A percentile compares a stretch with the other conserved stretches of the same genome.
phyloP scores from a whole-genome alignment of 2,113 vertebrate genomes.

The Apodemus speciosus region DNA sequence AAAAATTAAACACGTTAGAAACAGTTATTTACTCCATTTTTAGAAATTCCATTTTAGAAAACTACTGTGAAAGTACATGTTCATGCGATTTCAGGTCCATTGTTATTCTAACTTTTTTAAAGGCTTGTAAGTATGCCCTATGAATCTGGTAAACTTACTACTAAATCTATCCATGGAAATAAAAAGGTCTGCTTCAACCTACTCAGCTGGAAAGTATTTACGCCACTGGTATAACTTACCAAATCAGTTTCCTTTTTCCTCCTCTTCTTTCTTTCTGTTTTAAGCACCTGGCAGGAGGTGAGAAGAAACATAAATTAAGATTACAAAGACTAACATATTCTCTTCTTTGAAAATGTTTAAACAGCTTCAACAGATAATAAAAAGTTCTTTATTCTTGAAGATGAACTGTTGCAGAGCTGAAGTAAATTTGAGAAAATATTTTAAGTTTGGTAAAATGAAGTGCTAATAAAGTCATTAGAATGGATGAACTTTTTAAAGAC shows the following conservation, averaged over 20 bases:
- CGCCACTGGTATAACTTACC: conserved; percentile 86
- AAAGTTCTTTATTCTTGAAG: conserved; percentile 39
- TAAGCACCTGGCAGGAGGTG: conserved; percentile 84
- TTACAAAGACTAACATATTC: conserved; percentile 40
- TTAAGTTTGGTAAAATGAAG: neutral
- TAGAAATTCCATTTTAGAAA: conserved; percentile 47
- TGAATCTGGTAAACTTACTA: neutral
- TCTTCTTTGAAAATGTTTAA: conserved; percentile 59
- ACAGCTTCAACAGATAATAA: conserved; percentile 23
- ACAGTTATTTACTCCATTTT: conserved; percentile 20
- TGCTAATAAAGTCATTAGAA: conserved; percentile 35
- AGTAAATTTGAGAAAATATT: conserved; percentile 27
- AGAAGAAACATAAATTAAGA: conserved; percentile 59
- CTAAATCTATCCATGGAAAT: conserved; percentile 46
- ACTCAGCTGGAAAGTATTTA: conserved; percentile 1
- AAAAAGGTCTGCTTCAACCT: conserved; percentile 3
- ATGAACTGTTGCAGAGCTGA: conserved; percentile 5
- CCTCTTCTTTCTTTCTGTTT: conserved; percentile 96
- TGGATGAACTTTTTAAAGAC: neutral
- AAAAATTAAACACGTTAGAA: neutral
- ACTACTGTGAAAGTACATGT: neutral
- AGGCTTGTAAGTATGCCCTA: neutral
- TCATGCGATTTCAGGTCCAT: conserved; percentile 10
- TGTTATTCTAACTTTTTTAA: conserved; percentile 37
- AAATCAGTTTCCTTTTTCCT: conserved; percentile 96